phyloP scores from a whole-genome alignment of 2,888 invertebrate species.

The Elmis aenea region DNA sequence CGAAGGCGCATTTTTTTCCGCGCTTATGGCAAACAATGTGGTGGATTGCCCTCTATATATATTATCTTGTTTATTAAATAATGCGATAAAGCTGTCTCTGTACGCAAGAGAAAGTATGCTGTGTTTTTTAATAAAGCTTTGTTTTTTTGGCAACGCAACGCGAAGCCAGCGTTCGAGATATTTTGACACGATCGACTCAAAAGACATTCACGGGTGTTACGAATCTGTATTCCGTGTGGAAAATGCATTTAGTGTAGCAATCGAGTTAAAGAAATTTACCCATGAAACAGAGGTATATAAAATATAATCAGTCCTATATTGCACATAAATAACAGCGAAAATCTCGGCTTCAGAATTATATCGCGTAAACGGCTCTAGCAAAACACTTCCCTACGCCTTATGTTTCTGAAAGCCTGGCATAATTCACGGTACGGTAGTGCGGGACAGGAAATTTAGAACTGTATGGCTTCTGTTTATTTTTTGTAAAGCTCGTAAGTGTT shows the following conservation, averaged over 20 bases:
- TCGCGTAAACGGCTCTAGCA: constrained; percentile 36
- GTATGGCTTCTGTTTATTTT: constrained; percentile 21
- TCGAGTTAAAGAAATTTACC: constrained; percentile 25
- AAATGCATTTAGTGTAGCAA: constrained; percentile 17
- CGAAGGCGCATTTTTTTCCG: no score
- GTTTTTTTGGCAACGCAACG: no score
- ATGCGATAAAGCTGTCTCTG: no score
- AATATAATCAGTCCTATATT: constrained; percentile 36
- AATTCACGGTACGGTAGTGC: constrained; percentile 33
- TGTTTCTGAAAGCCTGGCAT: constrained; percentile 35
- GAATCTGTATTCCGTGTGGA: constrained; percentile 11
- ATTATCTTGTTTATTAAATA: no score
- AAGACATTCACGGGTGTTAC: no score
- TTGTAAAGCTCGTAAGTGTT: constrained; percentile 14
- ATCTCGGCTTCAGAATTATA: constrained; percentile 36
- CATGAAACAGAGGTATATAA: constrained; percentile 28
- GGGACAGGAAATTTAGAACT: constrained; percentile 26
- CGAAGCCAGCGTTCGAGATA: no score
- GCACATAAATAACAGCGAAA: constrained; percentile 37
- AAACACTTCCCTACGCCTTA: constrained; percentile 36
- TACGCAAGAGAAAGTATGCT: no score
- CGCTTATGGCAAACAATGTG: no score
- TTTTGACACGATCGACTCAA: no score
- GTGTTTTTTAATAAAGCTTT: no score
- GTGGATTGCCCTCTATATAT: no score